Base-by-base conservation (phyloP, 2,113 vertebrate genomes). In the Chionis minor region DNA sequence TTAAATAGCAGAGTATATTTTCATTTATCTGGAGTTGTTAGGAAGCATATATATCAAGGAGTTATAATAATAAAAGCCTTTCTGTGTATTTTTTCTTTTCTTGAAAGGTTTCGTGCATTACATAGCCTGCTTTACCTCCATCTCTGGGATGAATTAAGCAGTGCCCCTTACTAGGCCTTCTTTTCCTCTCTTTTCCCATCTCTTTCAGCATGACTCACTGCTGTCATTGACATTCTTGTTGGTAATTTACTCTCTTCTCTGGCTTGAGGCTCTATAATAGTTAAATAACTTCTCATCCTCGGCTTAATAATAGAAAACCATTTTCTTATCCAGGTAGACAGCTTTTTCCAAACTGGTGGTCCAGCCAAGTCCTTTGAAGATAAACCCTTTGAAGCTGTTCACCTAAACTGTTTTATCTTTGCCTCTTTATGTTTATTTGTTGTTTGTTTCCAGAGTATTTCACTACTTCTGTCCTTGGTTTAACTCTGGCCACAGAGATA, bases 281-380 rank as follows among this genome's bases (percentile, higher is more conserved):
- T 92, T 95, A 84, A 94, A 55, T 88, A 90, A 92, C 21, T 73
- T 82, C n/a, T 92, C 71, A 44, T 63, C 52, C 47, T 81, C 49
- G 67, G 40, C 69, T 89, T 56, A 79, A 75, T 78, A 88, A 66
- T 35, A 80, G 52, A 81, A 86, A 89, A 87, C 6, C 33, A 49
- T 94, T 90, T 92, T 91, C 45, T n/a, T 93, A 84, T 55, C 65
- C 93, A 86, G 38, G 61, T 84, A 90, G 82, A 61, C n/a, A 81
- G 35, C 49, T 84, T 91, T 91, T 86, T 91, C 30, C 49, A 74
- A 86, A 86, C 33, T 78, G 18, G 33, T 84, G 40, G 18, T 69
- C 52, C 62, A 85, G 55, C 18, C 55, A 69, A 65, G 61, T 63
- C 14, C 49, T 92, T 83, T 92, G 87, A 90, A 79, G 78, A 84